Evolutionary conservation across 2,797 vertebrate species (phyloP).

Genomic region (Paratrypauchen microcephalus): DNA sequence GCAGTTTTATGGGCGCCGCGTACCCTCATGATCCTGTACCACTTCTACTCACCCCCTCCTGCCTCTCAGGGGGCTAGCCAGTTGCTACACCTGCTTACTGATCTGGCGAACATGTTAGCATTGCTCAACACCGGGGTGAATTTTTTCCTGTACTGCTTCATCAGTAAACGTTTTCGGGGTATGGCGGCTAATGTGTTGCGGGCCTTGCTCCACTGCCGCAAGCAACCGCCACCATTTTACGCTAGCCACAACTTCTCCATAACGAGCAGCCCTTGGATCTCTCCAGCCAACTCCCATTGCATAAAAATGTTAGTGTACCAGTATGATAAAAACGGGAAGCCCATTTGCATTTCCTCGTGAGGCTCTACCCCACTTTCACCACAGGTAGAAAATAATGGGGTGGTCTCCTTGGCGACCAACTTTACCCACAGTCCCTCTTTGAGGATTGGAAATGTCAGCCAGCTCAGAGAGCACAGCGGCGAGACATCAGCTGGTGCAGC

Average conservation of each 20-base stretch:
- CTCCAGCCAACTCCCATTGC: conserved; percentile 95
- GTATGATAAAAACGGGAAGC: conserved; percentile 94
- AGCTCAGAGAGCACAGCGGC: conserved; percentile 35
- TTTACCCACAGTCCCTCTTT: conserved; percentile 49
- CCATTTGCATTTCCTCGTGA: conserved; percentile 93
- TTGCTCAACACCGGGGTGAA: conserved; percentile 96
- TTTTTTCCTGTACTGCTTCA: conserved; percentile 99
- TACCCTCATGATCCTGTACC: conserved; percentile 91
- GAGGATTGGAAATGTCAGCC: conserved; percentile 66
- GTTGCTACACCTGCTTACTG: conserved; percentile 85
- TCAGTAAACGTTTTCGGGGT: conserved; percentile 93
- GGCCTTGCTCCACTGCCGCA: conserved; percentile 86
- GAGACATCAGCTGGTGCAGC: conserved; percentile 39
- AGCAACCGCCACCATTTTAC: conserved; percentile 89
- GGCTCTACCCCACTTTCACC: conserved; percentile 16
- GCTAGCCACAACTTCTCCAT: conserved; percentile 96
- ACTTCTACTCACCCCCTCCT: conserved; percentile 88
- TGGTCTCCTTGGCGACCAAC: conserved; percentile 52
- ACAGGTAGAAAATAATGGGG: conserved; percentile 26
- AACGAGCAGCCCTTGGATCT: conserved; percentile 98
- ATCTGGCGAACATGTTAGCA: conserved; percentile 94
- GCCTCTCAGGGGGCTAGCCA: conserved; percentile 79
- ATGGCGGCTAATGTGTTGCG: conserved; percentile 91
- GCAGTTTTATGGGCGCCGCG: conserved; percentile 93
- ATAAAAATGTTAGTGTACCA: conserved; percentile 98